Evolutionary conservation across 1,140 invertebrate species (phyloP).

Genomic region (Phthorimaea operculella): DNA sequence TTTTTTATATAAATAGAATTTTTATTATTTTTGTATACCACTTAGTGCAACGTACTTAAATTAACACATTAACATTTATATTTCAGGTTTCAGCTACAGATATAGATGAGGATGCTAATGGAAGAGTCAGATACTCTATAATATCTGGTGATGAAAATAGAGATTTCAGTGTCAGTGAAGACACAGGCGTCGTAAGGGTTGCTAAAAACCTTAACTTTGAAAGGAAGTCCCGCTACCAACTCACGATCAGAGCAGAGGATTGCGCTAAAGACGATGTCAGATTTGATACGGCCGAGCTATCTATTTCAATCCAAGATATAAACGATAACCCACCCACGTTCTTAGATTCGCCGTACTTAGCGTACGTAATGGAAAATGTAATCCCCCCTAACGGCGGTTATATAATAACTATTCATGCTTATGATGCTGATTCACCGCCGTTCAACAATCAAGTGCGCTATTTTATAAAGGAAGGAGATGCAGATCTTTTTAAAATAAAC

Average conservation of each 20-base stretch:
- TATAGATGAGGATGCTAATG: slow-evolving; percentile 89
- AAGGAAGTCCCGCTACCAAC: slow-evolving; percentile 82
- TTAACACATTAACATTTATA: background rate
- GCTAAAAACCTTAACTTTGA: slow-evolving; percentile 94
- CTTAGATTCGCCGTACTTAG: slow-evolving; percentile 88
- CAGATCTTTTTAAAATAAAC: slow-evolving; percentile 89
- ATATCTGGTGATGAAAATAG: slow-evolving; percentile 89
- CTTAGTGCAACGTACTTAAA: too few relatives aligned
- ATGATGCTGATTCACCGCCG: slow-evolving; percentile 90
- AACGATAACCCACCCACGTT: slow-evolving; percentile 96
- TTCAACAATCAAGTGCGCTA: slow-evolving; percentile 91
- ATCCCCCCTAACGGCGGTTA: slow-evolving; percentile 81
- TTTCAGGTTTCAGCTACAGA: slow-evolving; percentile 89
- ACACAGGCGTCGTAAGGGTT: slow-evolving; percentile 88
- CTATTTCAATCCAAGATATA: slow-evolving; percentile 85
- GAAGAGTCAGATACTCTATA: slow-evolving; percentile 88
- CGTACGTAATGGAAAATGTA: slow-evolving; percentile 93
- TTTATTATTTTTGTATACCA: too few relatives aligned
- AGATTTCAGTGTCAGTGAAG: slow-evolving; percentile 90
- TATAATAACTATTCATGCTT: slow-evolving; percentile 83
- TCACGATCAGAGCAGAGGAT: slow-evolving; percentile 90
- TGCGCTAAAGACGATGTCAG: slow-evolving; percentile 76
- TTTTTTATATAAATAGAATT: too few relatives aligned
- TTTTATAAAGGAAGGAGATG: slow-evolving; percentile 91
- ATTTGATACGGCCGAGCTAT: slow-evolving; percentile 78